These are phyloP conservation scores for Endomychus coccineus DNA, from an alignment of 2,888 invertebrate species.

Conservation along the genomic window DNA sequence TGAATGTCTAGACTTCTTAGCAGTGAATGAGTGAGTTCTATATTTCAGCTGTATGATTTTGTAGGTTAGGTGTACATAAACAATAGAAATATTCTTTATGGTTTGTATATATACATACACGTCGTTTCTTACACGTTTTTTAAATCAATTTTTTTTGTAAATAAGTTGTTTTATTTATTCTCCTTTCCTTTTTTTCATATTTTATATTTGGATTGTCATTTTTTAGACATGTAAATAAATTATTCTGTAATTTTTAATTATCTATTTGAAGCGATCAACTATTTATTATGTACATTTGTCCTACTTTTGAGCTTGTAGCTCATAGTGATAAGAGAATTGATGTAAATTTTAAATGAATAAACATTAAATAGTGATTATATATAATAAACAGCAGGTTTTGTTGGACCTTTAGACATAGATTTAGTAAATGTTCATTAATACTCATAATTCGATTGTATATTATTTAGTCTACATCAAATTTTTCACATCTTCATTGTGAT, in stretches of 20 bases:
- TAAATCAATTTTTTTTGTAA: constrained; percentile 26
- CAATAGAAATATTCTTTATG: constrained; percentile 20
- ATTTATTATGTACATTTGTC: constrained; percentile 21
- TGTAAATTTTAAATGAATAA: constrained; percentile 14
- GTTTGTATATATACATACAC: constrained; percentile 23
- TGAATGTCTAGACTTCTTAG: constrained; percentile 41
- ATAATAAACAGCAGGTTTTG: constrained; percentile 6
- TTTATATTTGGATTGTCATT: constrained; percentile 10
- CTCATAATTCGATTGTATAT: constrained; percentile 11
- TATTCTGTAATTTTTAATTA: constrained; percentile 11
- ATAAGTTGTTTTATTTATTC: constrained; percentile 19
- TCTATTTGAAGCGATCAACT: constrained; percentile 9
- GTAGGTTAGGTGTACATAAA: constrained; percentile 33
- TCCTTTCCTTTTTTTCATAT: constrained; percentile 11
- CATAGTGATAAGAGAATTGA: constrained; percentile 16
- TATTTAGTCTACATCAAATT: constrained; percentile 14
- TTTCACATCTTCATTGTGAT: constrained; percentile 15
- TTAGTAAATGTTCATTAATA: constrained; percentile 11
- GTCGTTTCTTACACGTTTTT: constrained; percentile 20
- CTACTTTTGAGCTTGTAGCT: constrained; percentile 17
- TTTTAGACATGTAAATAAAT: constrained; percentile 16
- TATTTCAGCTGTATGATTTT: no score
- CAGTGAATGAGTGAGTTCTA: no score
- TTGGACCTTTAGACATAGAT: constrained; percentile 12
- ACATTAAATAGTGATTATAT: constrained; percentile 10